Conservation (phyloP, 1,140 invertebrate species). For the Drosophila mojavensis region DNA sequence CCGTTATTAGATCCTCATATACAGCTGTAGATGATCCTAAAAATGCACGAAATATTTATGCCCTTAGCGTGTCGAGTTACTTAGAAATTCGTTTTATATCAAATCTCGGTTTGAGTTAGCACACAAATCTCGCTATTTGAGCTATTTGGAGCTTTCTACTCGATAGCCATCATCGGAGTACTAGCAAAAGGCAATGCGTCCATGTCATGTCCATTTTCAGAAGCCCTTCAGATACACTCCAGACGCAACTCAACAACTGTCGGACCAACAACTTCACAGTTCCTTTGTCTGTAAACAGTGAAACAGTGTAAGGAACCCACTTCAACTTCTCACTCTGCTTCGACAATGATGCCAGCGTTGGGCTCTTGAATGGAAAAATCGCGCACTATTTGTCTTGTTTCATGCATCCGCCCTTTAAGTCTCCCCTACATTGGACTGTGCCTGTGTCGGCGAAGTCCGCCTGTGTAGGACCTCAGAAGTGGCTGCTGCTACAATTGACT, state of each 20-base stretch:
- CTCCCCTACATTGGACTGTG: neutral
- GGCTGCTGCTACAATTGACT: slow-evolving; percentile 46
- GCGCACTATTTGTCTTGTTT: slow-evolving; percentile 66
- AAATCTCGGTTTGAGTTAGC: neutral
- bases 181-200: slow-evolving; percentile 7
- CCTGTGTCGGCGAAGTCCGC: neutral
- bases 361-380: slow-evolving; percentile 58
- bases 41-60: neutral
- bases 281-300: slow-evolving; percentile 72
- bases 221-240: slow-evolving; percentile 35
- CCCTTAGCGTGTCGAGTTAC: neutral
- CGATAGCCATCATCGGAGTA: slow-evolving; percentile 3
- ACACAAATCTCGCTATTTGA: neutral
- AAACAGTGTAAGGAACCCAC: slow-evolving; percentile 58
- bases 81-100: too few relatives aligned
- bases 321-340: slow-evolving; percentile 29
- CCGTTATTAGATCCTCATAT: neutral
- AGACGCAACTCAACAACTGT: slow-evolving; percentile 64
- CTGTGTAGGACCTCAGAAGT: slow-evolving; percentile 13
- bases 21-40: neutral
- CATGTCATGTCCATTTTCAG: slow-evolving; percentile 30
- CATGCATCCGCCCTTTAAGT: slow-evolving; percentile 35
- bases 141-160: neutral
- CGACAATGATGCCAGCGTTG: neutral
- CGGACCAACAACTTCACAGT: slow-evolving; percentile 66